phyloP scores from a whole-genome alignment of 2,113 vertebrate genomes.

The Centropristis striata region DNA sequence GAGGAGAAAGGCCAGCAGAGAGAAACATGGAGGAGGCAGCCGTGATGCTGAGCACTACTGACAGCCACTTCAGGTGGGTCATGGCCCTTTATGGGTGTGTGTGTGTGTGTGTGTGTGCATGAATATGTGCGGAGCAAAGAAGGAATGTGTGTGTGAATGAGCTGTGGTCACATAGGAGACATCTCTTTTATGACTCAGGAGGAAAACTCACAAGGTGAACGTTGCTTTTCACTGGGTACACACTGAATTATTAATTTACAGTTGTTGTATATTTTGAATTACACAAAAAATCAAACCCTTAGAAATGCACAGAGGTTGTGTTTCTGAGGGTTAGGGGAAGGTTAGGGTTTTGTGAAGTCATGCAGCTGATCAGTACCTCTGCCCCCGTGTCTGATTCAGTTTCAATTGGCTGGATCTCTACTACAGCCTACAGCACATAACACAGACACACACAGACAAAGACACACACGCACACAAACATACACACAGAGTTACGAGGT shows the following conservation, averaged over 20 bases:
- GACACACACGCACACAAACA: slow-evolving; percentile 38
- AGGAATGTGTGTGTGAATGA: slow-evolving; percentile 12
- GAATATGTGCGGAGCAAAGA: background rate
- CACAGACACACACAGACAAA: slow-evolving; percentile 28
- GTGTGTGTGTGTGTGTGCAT: slow-evolving; percentile 2
- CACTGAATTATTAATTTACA: no score
- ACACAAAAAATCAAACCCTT: no score
- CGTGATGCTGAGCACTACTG: slow-evolving; percentile 50
- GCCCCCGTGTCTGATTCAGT: slow-evolving; percentile 72
- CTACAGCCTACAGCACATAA: slow-evolving; percentile 61
- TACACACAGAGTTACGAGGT: slow-evolving; percentile 31
- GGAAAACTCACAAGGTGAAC: no score
- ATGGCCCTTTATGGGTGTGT: slow-evolving; percentile 24
- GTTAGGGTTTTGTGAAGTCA: slow-evolving; percentile 34
- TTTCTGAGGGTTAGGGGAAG: background rate
- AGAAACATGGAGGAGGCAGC: slow-evolving; percentile 62
- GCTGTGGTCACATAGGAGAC: background rate
- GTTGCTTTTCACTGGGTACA: no score
- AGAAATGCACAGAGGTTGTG: background rate
- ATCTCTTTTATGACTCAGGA: background rate
- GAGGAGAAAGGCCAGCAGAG: slow-evolving; percentile 62
- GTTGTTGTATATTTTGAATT: no score
- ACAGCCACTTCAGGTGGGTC: slow-evolving; percentile 69
- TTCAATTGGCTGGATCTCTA: slow-evolving; percentile 73
- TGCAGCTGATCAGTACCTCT: slow-evolving; percentile 75